Conservation (phyloP, 2,797 vertebrate species). For the Pelochelys cantorii region DNA sequence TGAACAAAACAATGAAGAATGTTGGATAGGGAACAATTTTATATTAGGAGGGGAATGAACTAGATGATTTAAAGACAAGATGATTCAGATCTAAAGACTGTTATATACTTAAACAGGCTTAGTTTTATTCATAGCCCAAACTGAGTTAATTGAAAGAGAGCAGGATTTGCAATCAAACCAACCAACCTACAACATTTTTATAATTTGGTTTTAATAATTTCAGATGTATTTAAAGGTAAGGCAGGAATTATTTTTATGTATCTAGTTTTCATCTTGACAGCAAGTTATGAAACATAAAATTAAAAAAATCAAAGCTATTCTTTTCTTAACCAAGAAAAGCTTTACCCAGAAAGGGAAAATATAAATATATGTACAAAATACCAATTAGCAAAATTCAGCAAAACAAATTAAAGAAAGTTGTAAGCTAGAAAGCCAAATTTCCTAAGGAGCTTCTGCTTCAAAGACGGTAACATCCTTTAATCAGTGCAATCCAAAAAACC, state of each 20-base stretch:
- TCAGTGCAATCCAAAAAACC: background rate
- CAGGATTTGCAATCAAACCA: background rate
- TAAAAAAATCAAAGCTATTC: background rate
- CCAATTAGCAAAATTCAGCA: slow-evolving; percentile 1
- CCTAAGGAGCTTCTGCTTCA: slow-evolving; percentile 38
- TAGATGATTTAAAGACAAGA: background rate
- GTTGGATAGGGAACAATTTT: background rate
- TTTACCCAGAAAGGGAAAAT: background rate
- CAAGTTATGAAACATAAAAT: background rate
- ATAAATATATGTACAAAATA: background rate
- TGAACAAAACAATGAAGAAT: background rate
- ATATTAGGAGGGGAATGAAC: background rate
- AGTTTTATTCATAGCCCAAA: background rate
- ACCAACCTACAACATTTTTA: background rate
- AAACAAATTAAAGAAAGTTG: slow-evolving; percentile 22
- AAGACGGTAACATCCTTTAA: background rate
- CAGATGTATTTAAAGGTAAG: background rate
- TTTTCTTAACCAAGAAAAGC: slow-evolving; percentile 8
- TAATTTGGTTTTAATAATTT: background rate
- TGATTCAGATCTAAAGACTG: background rate
- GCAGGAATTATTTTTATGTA: background rate
- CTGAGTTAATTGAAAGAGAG: background rate
- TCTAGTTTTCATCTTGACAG: background rate
- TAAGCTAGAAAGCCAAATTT: slow-evolving; percentile 16
- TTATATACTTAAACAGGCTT: background rate